Evolutionary conservation across 64 coral and sea anemone genomes (phyloP), one percentile per base, ranked within the genome.

Genomic region (Stichodactyla mertensii): DNA sequence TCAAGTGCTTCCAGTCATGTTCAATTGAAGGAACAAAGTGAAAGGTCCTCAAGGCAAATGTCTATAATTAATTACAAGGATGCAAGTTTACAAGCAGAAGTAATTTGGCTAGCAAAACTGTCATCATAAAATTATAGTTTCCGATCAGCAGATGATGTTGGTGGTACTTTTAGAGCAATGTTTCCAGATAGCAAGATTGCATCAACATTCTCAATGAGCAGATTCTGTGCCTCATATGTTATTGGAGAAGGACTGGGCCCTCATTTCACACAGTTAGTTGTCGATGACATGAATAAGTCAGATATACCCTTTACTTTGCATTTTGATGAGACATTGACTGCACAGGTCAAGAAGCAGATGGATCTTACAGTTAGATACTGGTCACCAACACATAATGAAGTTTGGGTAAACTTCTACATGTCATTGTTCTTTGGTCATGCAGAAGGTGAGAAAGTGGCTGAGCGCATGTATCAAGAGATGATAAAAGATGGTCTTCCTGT

Each of bases 101-200:
- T 94, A 18, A 87, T 90, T 18, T 90, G 92, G 85, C 86, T 94
- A 31, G 86, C 86, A 81, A 94, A 87, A 90, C 66, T 94, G 78
- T 87, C 92, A 84, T 87, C 88, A 52, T 94, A 85, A 86, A 94
- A 94, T 56, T 90, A 84, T 55, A 94, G 88, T 90, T 77, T 90
- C 78, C 78, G 78, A 4, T 89, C 86, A 89, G 84, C 82, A 89
- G 88, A 93, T 93, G 61, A 89, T 87, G 80, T 84, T 87, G 88
- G 88, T 55, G 19, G 80, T 79, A 84, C 79, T 77, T 93, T 93
- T 12, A 82, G 71, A 78, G 82, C 82, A 27, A 93, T 86, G 87
- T 93, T 93, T 56, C 91, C 91, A 66, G 91, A 89, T 82, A 92
- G 86, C 64, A 93, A 90, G 86, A 90, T 87, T 52, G 85, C 85